Base-by-base conservation (phyloP, 1,140 invertebrate species). In the Chironomus tepperi region DNA sequence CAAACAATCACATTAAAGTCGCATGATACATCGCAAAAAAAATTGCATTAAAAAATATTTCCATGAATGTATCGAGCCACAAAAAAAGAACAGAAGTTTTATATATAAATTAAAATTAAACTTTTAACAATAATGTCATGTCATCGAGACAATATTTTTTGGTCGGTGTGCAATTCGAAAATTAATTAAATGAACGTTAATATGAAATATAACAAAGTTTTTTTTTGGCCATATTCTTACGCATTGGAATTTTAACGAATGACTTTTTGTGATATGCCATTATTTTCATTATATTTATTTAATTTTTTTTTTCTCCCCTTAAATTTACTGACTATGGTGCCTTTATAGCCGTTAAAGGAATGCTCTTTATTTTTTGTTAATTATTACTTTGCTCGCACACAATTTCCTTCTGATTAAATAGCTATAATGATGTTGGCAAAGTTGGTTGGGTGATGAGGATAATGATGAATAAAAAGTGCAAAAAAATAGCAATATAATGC, bases 161-260 rank as follows among this genome's bases (percentile, higher is more conserved):
- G 47, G 47, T 57, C 24, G 24, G 47, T 57, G 47, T 57, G 47
- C 47, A 57, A 57, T 57, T 19, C 65, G 19, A 70, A 70, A 70
- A 70, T 70, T 70, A 70, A 70, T 70, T 70, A 70, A 70, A 70
- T 70, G 65, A 70, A 21, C 65, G 19, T 70, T 70, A 70, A 70
- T 18, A 19, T 70, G 65, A 70, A 70, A 70, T 70, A 70, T 19
- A 19, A 70, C 8, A 18, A 70, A 70, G 9, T 19, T 18, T 70
- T 70, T n/a, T 70, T 19, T 70, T 18, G 16, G 2, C 19, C 16
- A 19, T 18, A 70, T 21, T 70, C 18, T 70, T 70, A 70, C 65
- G 65, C 65, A 70, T 18, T 70, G 65, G 65, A 70, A 70, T 70
- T 70, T 70, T 70, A 70, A 70, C 65, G 65, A 70, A 70, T 70